Conservation (phyloP, 2,888 invertebrate genomes). For the Zele albiditarsus region DNA sequence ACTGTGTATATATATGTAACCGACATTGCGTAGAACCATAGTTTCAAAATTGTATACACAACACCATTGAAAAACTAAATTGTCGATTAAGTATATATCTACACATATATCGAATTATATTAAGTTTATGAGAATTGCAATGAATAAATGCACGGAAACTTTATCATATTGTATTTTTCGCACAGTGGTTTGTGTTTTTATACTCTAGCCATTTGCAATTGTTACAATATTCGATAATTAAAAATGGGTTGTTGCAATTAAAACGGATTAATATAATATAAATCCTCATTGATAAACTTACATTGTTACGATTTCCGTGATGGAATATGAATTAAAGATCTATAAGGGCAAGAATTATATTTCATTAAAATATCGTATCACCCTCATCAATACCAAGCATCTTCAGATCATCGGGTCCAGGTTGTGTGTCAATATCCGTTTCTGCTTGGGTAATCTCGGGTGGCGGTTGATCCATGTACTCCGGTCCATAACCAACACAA, state of each 20-base stretch:
- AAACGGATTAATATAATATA: slow-evolving; percentile 14
- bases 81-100: not conserved
- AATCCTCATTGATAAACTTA: not conserved
- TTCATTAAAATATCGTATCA: slow-evolving; percentile 74
- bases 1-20: not conserved
- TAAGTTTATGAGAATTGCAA: not conserved
- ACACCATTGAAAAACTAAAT: no score
- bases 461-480: slow-evolving; percentile 70
- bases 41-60: no score
- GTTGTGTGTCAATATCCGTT: slow-evolving; percentile 69
- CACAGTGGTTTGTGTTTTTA: not conserved
- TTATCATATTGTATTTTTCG: not conserved
- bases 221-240: slow-evolving; percentile 46
- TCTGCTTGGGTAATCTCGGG: slow-evolving; percentile 68
- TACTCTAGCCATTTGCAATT: not conserved
- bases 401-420: slow-evolving; percentile 83
- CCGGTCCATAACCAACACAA: slow-evolving; percentile 67
- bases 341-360: not conserved
- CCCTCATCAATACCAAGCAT: slow-evolving; percentile 91
- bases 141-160: not conserved
- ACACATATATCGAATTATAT: not conserved
- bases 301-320: not conserved
- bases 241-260: slow-evolving; percentile 35
- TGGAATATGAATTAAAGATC: not conserved
- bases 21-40: no score